Evolutionary conservation across 2,113 vertebrate species (phyloP).

Genomic region (Perca schrenkii): DNA sequence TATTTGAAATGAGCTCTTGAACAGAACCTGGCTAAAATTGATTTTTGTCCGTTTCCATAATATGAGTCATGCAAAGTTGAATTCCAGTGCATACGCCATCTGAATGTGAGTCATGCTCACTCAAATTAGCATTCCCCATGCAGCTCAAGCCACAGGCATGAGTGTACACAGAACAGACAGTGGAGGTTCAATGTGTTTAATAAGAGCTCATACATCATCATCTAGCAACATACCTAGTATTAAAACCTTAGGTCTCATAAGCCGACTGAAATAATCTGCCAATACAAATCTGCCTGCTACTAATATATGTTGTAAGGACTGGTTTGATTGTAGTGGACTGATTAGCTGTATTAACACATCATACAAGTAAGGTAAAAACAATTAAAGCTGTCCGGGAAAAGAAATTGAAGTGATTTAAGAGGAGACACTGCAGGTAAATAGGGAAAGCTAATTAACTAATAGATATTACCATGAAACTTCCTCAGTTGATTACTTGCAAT

Average conservation of each 20-base stretch:
- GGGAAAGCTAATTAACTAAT: too few species aligned
- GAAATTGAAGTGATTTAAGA: not conserved
- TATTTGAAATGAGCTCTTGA: constrained; percentile 25
- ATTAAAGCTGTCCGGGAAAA: not conserved
- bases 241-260: not conserved
- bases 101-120: constrained; percentile 32
- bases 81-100: constrained; percentile 8
- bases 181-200: not conserved
- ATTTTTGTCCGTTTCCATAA: constrained; percentile 40
- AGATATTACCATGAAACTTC: too few species aligned
- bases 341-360: not conserved
- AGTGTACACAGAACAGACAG: not conserved
- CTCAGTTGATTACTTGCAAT: too few species aligned
- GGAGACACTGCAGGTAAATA: too few species aligned
- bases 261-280: not conserved
- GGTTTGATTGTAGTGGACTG: too few species aligned
- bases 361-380: not conserved
- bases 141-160: constrained; percentile 1
- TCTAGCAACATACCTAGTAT: not conserved
- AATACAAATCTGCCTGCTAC: not conserved
- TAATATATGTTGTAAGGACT: not conserved
- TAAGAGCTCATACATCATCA: not conserved
- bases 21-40: constrained; percentile 41
- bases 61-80: constrained; percentile 28
- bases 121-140: constrained; percentile 24